Base-by-base conservation (phyloP, 2,797 vertebrate species). In the Chloroceryle amazona region DNA sequence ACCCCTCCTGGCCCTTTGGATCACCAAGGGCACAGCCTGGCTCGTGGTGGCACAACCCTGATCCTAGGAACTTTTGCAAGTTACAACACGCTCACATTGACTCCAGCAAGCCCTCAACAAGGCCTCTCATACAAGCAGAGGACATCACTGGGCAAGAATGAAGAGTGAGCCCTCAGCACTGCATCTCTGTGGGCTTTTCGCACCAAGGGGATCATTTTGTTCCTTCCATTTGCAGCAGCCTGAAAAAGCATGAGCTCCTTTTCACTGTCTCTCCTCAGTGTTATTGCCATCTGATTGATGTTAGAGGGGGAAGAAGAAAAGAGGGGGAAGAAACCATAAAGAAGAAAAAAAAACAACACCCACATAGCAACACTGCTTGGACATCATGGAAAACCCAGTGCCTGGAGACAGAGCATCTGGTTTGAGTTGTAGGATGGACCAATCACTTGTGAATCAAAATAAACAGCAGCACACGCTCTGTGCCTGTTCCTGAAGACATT, bases 1-100 rank as follows among this genome's bases (percentile, higher is more conserved):
- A 58, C 11, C 22, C 13, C 5, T 63, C 57, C 42, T 13, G 10
- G 31, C 16, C 51, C 57, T 68, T 41, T 0, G 2, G 26, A 13
- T 33, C 51, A 37, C 33, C 26, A 29, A 0, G 0, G 31, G 14
- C 51, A 60, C 29, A 58, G 33, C 11, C 39, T 71, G 58, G 39
- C 14, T 65, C 15, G 4, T 54, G 22, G 18, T 49, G 33, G 9
- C 2, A 0, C 58, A 26, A 17, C 22, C 23, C 31, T 22, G 6
- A 11, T 20, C 62, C 81, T 47, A 58, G 15, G 21, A 80, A 33
- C 33, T 70, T 74, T 29, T 41, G 18, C 6, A 46, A 68, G 44
- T 21, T 46, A 21, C 39, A 46, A 28, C 18, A 52, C 6, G 5
- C 21, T 70, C 1, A 0, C 4, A 0, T 22, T 52, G 33, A 39